Conservation (phyloP, 2,888 invertebrate species). For the Lithophane ornitopus region DNA sequence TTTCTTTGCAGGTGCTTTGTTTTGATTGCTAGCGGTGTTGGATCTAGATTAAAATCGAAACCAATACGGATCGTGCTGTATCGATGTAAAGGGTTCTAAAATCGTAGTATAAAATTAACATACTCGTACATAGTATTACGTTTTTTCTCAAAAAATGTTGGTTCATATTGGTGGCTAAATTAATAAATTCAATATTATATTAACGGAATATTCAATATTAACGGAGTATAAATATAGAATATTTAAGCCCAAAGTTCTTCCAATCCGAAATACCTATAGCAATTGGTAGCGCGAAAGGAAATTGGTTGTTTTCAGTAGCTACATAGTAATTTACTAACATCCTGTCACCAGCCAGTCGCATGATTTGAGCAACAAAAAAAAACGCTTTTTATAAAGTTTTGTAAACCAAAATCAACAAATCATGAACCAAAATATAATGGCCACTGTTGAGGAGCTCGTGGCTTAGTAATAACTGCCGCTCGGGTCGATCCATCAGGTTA, state of each 20-base stretch:
- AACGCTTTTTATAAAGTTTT: background rate
- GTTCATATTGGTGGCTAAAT: no score
- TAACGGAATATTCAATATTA: no score
- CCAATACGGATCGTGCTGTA: background rate
- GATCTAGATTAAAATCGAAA: background rate
- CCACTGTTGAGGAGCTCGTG: no score
- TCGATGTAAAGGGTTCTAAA: background rate
- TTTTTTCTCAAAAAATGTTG: background rate
- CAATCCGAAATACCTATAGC: background rate
- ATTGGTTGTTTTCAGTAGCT: slow-evolving; percentile 10
- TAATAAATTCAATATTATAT: no score
- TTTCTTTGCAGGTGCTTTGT: background rate
- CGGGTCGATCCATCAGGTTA: no score
- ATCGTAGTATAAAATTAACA: background rate
- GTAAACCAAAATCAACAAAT: slow-evolving; percentile 1
- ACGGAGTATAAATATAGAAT: background rate
- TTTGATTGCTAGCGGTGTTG: background rate
- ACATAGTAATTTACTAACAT: background rate
- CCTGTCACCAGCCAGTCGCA: slow-evolving; percentile 8
- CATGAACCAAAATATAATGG: background rate
- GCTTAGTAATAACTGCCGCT: no score
- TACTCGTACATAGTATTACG: background rate
- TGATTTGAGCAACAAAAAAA: background rate
- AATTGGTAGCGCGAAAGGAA: background rate
- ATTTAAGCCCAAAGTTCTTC: background rate